Conservation (phyloP, 2,113 vertebrate genomes). For the Mohoua ochrocephala region DNA sequence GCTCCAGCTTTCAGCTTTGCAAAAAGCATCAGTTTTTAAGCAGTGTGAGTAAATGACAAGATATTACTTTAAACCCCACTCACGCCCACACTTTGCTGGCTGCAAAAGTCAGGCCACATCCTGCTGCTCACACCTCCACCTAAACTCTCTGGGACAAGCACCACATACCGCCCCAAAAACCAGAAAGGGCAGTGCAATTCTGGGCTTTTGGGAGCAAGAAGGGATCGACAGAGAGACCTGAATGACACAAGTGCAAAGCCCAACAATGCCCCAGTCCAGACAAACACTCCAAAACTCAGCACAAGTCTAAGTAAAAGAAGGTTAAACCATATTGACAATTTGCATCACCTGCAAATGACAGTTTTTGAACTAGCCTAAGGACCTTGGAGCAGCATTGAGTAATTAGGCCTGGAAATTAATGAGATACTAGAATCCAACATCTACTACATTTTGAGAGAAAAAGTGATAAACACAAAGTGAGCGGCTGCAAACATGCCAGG, state of each 20-base stretch:
- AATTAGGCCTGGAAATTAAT: neutral
- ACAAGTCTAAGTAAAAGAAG: neutral
- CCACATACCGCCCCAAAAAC: neutral
- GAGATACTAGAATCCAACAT: neutral
- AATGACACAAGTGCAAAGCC: neutral
- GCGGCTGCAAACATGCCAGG: neutral
- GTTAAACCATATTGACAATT: neutral
- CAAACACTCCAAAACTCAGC: neutral
- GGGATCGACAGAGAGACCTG: neutral
- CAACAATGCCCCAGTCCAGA: neutral
- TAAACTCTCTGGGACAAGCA: neutral
- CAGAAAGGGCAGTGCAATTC: neutral
- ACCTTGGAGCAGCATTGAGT: neutral
- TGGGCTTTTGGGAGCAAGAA: neutral
- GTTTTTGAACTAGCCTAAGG: neutral
- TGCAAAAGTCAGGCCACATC: neutral
- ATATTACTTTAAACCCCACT: neutral
- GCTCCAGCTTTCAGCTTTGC: neutral
- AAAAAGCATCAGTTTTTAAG: neutral
- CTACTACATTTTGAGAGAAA: neutral
- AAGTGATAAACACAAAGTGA: neutral
- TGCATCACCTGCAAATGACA: neutral
- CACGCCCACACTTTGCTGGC: accelerated
- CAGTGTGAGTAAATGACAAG: neutral
- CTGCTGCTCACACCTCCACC: neutral